Evolutionary conservation across 2,113 vertebrate genomes (phyloP), one percentile per base, ranked within the genome.

Genomic region (Empidonax traillii): DNA sequence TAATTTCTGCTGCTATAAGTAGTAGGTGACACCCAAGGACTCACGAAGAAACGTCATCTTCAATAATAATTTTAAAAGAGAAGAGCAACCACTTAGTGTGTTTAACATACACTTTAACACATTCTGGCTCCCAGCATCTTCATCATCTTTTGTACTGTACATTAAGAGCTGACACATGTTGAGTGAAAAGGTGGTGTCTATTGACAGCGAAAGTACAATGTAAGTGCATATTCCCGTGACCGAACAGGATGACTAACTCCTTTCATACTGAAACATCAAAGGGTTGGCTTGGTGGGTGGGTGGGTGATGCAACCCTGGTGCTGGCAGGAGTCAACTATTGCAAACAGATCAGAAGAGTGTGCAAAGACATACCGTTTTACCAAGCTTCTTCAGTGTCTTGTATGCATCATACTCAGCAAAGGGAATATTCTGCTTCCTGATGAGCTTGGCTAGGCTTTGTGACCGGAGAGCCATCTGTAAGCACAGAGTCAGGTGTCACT

Each of bases 401-500:
- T 77, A 62, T 5, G 96, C 69, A 87, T 96, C 91, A 49, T 56
- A 83, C 73, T 89, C 72, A 20, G 75, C 65, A 91, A 97, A 95
- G 89, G 96, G 97, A 73, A 96, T 87, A 35, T 95, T 96, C 75
- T 90, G 67, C 71, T 97, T 98, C 89, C 96, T 92, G 33, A 99
- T 10, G 33, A 97, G 87, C 59, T 98, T 96, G 31, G 96, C 96
- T 7, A 99, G 96, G 83, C 98, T 97, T 89, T 98, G 98, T 58
- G 98, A 98, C 63, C 86, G 97, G 22, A 99, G 81, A 80, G 97
- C 98, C 89, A 99, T 59, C 99, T 99, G 91, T 37, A 59, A 37
- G 68, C 83, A 85, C 66, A 81, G 69, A 47, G 39, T 14, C 31
- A 59, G 66, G 30, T 2, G 12, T 67, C 31, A 5, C 43, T 84